Conservation (phyloP, 2,888 invertebrate species). For the Macrophya alboannulata region DNA sequence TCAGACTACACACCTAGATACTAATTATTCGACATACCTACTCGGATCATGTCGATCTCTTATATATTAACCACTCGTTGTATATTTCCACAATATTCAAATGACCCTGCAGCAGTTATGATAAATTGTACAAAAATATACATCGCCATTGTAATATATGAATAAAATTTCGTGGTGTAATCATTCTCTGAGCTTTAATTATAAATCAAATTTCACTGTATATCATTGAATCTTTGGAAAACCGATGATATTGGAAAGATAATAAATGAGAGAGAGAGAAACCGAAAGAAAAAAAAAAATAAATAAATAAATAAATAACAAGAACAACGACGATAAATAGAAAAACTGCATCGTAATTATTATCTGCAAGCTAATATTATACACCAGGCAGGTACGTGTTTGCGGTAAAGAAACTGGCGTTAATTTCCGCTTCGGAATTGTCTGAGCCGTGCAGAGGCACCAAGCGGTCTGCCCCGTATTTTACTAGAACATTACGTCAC, state of each 20-base stretch:
- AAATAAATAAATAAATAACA: no score
- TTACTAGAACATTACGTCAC: constrained; percentile 44
- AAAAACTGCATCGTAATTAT: not conserved
- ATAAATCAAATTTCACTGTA: not conserved
- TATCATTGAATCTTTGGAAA: not conserved
- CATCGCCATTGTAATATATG: no score
- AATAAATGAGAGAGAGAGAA: not conserved
- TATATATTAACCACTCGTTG: not conserved
- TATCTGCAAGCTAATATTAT: not conserved
- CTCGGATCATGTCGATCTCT: not conserved
- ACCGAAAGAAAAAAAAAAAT: not conserved
- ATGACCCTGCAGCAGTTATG: no score
- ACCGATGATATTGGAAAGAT: not conserved
- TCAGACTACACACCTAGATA: not conserved
- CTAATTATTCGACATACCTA: not conserved
- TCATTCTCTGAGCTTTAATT: not conserved
- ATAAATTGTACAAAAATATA: no score
- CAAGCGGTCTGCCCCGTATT: constrained; percentile 75
- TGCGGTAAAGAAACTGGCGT: constrained; percentile 16
- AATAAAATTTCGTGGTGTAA: not conserved
- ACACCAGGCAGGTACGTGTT: not conserved
- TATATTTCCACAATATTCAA: not conserved
- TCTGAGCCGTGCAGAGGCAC: constrained; percentile 74
- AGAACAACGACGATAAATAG: not conserved
- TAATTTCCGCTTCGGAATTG: constrained; percentile 29